These are phyloP conservation scores for Haliclystus octoradiatus DNA, from an alignment of 30 jellyfish, hydroid and myxozoan species.

Conservation along the genomic window DNA sequence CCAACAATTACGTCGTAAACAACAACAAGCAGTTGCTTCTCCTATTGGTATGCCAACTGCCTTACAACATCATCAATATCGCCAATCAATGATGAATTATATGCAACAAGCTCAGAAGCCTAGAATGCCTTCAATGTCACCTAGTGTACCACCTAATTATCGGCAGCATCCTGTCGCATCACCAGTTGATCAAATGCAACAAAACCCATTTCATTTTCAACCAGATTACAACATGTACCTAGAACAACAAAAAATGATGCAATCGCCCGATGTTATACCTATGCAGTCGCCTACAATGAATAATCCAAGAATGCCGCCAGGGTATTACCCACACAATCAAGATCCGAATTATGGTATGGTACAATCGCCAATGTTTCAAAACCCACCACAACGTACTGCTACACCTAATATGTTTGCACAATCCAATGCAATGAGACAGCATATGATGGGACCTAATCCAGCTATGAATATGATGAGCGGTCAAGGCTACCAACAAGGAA, in stretches of 20 bases:
- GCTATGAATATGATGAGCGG: background rate
- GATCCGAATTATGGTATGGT: background rate
- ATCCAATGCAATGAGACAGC: conserved; percentile 6
- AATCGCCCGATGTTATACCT: conserved; percentile 36
- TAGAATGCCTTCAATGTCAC: conserved; percentile 45
- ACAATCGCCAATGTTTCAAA: conserved; percentile 16
- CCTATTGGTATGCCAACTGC: conserved; percentile 19
- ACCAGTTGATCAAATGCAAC: conserved; percentile 38
- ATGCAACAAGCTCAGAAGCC: conserved; percentile 61
- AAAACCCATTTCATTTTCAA: conserved; percentile 70
- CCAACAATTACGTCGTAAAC: conserved; percentile 30
- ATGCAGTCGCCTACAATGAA: conserved; percentile 54
- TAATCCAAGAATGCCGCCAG: conserved; percentile 58
- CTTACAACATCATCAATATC: background rate
- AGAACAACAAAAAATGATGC: conserved; percentile 63
- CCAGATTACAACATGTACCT: conserved; percentile 48
- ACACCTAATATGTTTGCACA: conserved; percentile 41
- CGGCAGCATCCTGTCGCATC: conserved; percentile 51
- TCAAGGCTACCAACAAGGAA: background rate
- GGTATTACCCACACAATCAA: conserved; percentile 15
- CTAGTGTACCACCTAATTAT: conserved; percentile 45
- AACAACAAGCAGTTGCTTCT: conserved; percentile 38
- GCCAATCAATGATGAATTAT: conserved; percentile 5
- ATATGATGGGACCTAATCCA: background rate
- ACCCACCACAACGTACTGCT: conserved; percentile 46